Evolutionary conservation across 2,113 vertebrate species (phyloP).

Genomic region (Hystrix cristata): DNA sequence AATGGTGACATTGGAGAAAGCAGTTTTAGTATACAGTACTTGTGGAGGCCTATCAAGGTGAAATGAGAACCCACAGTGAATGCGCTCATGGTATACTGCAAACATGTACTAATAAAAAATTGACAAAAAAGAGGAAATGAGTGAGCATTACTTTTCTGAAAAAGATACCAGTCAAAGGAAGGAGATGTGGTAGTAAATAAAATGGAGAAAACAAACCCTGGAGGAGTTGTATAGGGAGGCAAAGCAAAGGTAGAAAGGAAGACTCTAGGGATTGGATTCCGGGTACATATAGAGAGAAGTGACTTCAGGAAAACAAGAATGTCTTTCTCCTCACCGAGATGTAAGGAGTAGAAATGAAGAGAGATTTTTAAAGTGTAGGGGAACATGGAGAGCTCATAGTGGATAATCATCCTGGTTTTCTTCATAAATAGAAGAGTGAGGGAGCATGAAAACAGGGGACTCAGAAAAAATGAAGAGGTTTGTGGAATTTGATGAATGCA

Average conservation of each 20-base stretch:
- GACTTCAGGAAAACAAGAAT: not conserved
- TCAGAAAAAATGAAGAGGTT: slow-evolving; percentile 36
- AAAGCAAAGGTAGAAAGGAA: not conserved
- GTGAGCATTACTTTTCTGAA: not conserved
- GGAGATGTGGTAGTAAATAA: not conserved
- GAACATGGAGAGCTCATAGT: not conserved
- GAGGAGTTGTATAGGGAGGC: not conserved
- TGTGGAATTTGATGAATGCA: slow-evolving; percentile 1
- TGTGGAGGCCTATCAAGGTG: not conserved
- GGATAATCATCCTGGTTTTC: not conserved
- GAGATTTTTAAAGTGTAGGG: not conserved
- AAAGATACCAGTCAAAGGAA: slow-evolving; percentile 42
- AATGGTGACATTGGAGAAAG: slow-evolving; percentile 5
- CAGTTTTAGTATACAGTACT: not conserved
- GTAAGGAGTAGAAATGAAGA: not conserved
- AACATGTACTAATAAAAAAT: not conserved
- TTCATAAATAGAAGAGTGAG: not conserved
- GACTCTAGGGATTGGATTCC: not conserved
- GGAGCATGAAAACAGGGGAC: not conserved
- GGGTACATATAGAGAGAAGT: not conserved
- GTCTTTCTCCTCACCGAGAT: not conserved
- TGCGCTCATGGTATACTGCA: not conserved
- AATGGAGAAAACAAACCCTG: not conserved
- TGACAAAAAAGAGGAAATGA: not conserved
- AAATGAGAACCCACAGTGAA: not conserved